phyloP scores from a whole-genome alignment of 2,797 vertebrate genomes.

The Moxostoma hubbsi region DNA sequence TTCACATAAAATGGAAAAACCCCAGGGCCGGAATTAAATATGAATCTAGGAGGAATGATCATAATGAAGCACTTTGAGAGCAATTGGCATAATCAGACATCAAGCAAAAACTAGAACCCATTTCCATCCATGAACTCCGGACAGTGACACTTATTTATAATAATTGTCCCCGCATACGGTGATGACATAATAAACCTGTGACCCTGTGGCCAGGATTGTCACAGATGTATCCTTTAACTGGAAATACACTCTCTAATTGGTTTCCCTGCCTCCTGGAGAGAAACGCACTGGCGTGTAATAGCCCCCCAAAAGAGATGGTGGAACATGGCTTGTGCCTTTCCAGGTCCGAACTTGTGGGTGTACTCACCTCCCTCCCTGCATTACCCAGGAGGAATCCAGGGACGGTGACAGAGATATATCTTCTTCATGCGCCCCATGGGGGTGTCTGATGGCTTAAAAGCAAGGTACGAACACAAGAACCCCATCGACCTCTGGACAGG shows the following conservation, averaged over 20 bases:
- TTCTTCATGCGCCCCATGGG: constrained; percentile 71
- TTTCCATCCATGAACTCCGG: constrained; percentile 67
- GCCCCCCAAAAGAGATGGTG: constrained; percentile 61
- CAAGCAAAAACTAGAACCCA: constrained; percentile 60
- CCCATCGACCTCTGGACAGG: constrained; percentile 75
- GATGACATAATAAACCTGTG: constrained; percentile 77
- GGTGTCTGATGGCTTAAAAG: constrained; percentile 75
- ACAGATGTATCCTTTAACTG: constrained; percentile 70
- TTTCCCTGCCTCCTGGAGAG: constrained; percentile 59
- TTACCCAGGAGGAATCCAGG: constrained; percentile 69
- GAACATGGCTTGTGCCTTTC: constrained; percentile 32
- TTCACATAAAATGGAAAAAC: constrained; percentile 63
- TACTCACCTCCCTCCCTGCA: constrained; percentile 68
- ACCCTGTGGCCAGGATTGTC: constrained; percentile 71
- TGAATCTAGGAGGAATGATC: constrained; percentile 64
- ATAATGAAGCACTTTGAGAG: constrained; percentile 71
- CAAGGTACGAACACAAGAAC: constrained; percentile 71
- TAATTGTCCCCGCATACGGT: constrained; percentile 52
- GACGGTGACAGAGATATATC: constrained; percentile 72
- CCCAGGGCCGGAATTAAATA: constrained; percentile 49
- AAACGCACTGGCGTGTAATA: constrained; percentile 59
- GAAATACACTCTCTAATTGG: constrained; percentile 73
- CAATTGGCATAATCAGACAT: constrained; percentile 67
- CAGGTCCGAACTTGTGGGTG: constrained; percentile 64
- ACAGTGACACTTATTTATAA: constrained; percentile 66